A percentile compares a stretch with the other conserved stretches of the same genome.
Conservation (phyloP, 1,140 invertebrate genomes). For the Bombyx mori region ASM3026992v2 NC_085119.1:9381501-9382000, state of each 20-base stretch:
- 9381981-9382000: conserved; percentile 1
- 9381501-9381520: conserved; percentile 32
- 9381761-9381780: not conserved
- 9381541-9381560: conserved; percentile 62
- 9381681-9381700: conserved; percentile 28
- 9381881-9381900: not conserved
- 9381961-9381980: conserved; percentile 1
- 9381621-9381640: conserved; percentile 47
- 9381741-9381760: not conserved
- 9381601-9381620: conserved; percentile 64
- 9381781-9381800: too few relatives aligned
- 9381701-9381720: not conserved
- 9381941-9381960: not conserved
- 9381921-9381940: conserved; percentile 4
- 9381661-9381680: conserved; percentile 61
- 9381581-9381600: conserved; percentile 61
- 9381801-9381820: not conserved
- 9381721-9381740: not conserved
- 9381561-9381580: conserved; percentile 52
- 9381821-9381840: not conserved
- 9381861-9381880: not conserved
- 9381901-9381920: not conserved
- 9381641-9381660: conserved; percentile 66
- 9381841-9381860: not conserved
- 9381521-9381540: conserved; percentile 58